phyloP scores from a whole-genome alignment of 1,140 invertebrate species.

The Ceratina australensis region DNA sequence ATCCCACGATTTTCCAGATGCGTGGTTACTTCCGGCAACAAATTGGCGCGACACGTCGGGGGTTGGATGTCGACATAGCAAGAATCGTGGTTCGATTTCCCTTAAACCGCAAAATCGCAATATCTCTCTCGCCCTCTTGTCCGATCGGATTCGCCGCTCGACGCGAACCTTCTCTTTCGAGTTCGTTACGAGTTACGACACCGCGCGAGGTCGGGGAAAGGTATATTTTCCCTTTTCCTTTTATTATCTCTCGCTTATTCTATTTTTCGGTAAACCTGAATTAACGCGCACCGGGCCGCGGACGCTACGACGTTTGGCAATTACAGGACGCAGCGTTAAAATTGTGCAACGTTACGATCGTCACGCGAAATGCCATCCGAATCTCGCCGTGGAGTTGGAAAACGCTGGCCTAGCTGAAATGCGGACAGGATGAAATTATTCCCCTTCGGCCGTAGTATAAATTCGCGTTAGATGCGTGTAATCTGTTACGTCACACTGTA shows the following conservation, averaged over 20 bases:
- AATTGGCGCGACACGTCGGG: too few relatives aligned
- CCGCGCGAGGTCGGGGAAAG: too few relatives aligned
- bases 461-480: not conserved
- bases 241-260: too few relatives aligned
- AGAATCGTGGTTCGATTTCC: not conserved
- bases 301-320: not conserved
- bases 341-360: not conserved
- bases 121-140: not conserved
- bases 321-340: not conserved
- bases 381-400: not conserved
- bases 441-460: not conserved
- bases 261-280: too few relatives aligned
- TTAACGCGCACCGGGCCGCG: not conserved
- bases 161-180: not conserved
- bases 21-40: constrained; percentile 32
- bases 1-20: constrained; percentile 7
- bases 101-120: not conserved
- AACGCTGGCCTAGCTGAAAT: not conserved
- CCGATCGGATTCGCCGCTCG: not conserved
- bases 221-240: too few relatives aligned
- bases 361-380: not conserved
- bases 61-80: constrained; percentile 12
- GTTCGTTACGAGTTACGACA: too few relatives aligned
- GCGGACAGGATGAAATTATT: not conserved
- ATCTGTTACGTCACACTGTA: not conserved